Conservation (phyloP, 2,797 vertebrate genomes). For the Odontamblyopus lacepedii region DNA sequence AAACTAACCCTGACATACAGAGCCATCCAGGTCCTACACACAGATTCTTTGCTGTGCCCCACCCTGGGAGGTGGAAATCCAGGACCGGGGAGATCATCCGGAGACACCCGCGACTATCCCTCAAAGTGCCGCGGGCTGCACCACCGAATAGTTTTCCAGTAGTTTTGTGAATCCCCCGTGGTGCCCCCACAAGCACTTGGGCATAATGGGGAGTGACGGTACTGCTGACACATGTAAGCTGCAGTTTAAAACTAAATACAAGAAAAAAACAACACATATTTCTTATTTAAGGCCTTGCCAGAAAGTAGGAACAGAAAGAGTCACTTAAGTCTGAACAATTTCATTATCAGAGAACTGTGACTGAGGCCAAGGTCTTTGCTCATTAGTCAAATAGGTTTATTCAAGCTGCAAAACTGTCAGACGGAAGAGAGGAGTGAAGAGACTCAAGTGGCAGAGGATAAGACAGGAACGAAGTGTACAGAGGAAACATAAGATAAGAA, state of each 20-base stretch:
- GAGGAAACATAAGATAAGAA: constrained; percentile 33
- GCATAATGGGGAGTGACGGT: no score
- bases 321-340: constrained; percentile 50
- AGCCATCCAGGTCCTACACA: no score
- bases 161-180: no score
- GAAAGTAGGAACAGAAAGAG: constrained; percentile 35
- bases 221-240: no score
- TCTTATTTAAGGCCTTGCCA: neutral
- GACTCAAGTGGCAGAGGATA: neutral
- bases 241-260: neutral
- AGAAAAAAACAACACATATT: neutral
- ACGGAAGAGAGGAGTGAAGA: constrained; percentile 23
- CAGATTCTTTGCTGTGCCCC: no score
- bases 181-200: no score
- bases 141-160: no score
- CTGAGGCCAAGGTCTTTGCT: constrained; percentile 66
- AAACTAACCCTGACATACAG: no score
- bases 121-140: no score
- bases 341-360: constrained; percentile 56
- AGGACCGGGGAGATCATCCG: no score
- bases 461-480: constrained; percentile 8
- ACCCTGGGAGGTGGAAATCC: no score
- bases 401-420: constrained; percentile 48
- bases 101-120: no score
- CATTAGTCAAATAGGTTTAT: constrained; percentile 71